These are phyloP conservation scores for Remorina albescens DNA, from an alignment of 2,797 vertebrate genomes.

Conservation along the genomic window DNA sequence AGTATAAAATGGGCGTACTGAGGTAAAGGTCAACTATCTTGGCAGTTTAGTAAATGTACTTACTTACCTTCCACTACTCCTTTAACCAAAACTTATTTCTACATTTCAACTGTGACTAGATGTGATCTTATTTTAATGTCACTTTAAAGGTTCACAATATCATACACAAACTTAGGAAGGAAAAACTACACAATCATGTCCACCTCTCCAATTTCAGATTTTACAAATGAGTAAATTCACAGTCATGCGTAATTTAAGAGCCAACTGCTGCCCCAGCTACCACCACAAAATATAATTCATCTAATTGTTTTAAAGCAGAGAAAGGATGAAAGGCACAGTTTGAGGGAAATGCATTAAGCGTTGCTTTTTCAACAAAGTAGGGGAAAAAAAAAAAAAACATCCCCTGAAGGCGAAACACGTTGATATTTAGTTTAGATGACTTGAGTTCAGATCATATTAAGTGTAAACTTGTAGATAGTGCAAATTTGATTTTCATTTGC, in stretches of 20 bases:
- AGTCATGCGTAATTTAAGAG: slow-evolving; percentile 37
- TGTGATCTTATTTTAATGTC: neutral
- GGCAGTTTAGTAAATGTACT: neutral
- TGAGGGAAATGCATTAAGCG: slow-evolving; percentile 13
- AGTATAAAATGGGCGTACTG: neutral
- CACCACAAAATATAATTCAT: slow-evolving; percentile 16
- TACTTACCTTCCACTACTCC: neutral
- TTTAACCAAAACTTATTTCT: neutral
- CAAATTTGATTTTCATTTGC: slow-evolving; percentile 13
- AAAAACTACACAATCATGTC: slow-evolving; percentile 18
- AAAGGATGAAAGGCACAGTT: neutral
- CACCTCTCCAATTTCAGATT: slow-evolving; percentile 22
- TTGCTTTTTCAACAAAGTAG: slow-evolving; percentile 11
- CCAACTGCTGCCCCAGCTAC: neutral
- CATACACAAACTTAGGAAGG: neutral
- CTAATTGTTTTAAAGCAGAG: slow-evolving; percentile 6
- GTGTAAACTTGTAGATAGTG: slow-evolving; percentile 7
- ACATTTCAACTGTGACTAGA: neutral
- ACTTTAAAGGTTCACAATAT: neutral
- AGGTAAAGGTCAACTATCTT: neutral
- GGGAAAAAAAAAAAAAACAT: slow-evolving; percentile 2
- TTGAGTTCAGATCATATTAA: slow-evolving; percentile 2
- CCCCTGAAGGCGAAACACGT: neutral
- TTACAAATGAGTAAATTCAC: slow-evolving; percentile 21
- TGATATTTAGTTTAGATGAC: slow-evolving; percentile 13